Evolutionary conservation across 2,113 vertebrate genomes (phyloP), one percentile per base, ranked within the genome.

Genomic region (Oreotrochilus melanogaster): DNA sequence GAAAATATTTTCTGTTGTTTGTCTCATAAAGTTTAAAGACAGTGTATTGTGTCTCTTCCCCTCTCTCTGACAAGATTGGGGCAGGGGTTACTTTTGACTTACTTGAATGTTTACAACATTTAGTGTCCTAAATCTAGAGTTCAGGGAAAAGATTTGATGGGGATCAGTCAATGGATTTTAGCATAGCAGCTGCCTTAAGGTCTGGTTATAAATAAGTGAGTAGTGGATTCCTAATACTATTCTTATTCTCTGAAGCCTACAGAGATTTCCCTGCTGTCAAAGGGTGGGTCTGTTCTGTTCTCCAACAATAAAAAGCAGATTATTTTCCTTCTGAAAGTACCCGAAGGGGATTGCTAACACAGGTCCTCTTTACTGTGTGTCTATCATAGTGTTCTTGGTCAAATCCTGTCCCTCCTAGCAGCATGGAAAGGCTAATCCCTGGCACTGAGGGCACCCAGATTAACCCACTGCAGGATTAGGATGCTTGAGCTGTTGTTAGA

Each of bases 381-480:
- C 89, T 72, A 93, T 93, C 51, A 92, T 69, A 23, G 47, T 30
- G 70, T 15, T 31, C 56, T 50, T 5, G 10, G 45, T 62, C 73
- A 78, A 92, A 93, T 88, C 84, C 81, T 78, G 53, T 76, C 73
- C 37, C 60, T 66, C 75, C 30, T 18, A 85, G 86, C 54, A 85
- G 94, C 9, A 25, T 54, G 45, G 73, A 31, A 92, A 89, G 71
- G 76, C 89, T 97, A 93, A 91, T 96, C 94, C 62, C 42, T 86
- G 78, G 73, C 72, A 39, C 13, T 30, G 82, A 79, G 69, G 70
- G 58, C 81, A 45, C 60, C 37, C 72, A 30, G 94, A 91, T 95
- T 80, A 97, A 93, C 86, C 80, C 45, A 19, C 71, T 61, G 69
- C n/a, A 24, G 78, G 90, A 89, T 94, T 85, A 96, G 91, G 85